A percentile compares a stretch with the other conserved stretches of the same genome.
Conservation (phyloP, 1,140 invertebrate species). For the Apis mellifera region DNA sequence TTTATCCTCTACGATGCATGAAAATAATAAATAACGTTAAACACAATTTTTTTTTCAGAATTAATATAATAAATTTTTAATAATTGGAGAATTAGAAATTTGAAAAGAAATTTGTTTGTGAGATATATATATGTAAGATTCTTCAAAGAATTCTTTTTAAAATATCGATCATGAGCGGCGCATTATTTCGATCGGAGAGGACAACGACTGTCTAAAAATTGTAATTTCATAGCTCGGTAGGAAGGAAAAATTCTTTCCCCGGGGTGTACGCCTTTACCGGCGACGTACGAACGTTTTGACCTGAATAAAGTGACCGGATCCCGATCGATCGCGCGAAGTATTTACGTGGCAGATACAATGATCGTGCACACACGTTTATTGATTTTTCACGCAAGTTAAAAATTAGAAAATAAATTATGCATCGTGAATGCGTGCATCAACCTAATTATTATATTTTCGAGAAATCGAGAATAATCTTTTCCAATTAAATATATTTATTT, state of each 20-base stretch:
- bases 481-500: too few relatives aligned
- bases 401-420: background rate
- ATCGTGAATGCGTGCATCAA: too few relatives aligned
- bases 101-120: too few relatives aligned
- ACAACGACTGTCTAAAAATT: background rate
- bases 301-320: constrained; percentile 15
- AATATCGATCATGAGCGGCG: background rate
- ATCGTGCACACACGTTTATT: background rate
- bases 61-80: too few relatives aligned
- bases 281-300: background rate
- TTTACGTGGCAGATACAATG: background rate
- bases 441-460: constrained; percentile 16
- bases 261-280: background rate
- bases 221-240: background rate
- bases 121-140: too few relatives aligned
- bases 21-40: background rate
- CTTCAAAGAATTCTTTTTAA: background rate
- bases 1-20: background rate
- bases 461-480: too few relatives aligned
- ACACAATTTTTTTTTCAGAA: too few relatives aligned
- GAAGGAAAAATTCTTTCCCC: background rate
- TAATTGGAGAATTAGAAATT: too few relatives aligned
- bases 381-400: background rate
- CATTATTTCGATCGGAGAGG: background rate
- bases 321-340: constrained; percentile 12